phyloP scores from a whole-genome alignment of 2,888 invertebrate species.

The Bugula neritina region DNA sequence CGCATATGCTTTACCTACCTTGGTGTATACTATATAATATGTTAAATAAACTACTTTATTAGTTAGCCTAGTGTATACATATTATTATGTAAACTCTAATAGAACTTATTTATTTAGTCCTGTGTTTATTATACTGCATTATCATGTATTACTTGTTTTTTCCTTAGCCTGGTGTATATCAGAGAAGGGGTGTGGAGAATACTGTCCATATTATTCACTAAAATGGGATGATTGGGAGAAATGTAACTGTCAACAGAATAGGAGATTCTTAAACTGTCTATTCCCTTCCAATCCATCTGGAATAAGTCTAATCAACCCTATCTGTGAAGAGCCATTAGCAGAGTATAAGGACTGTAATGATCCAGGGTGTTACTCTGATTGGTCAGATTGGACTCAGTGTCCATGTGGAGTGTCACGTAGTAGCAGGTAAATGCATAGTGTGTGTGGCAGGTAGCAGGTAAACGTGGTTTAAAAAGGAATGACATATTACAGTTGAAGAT shows the following conservation, averaged over 20 bases:
- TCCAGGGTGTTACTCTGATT: constrained; percentile 10
- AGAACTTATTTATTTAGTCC: too few relatives aligned
- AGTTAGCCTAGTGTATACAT: too few relatives aligned
- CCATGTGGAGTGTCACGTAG: not conserved
- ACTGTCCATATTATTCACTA: not conserved
- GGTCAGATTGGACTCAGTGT: not conserved
- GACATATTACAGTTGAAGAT: too few relatives aligned
- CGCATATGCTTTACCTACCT: too few relatives aligned
- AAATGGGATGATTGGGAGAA: not conserved
- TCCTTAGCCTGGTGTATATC: not conserved
- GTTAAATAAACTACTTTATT: too few relatives aligned
- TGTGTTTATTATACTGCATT: too few relatives aligned
- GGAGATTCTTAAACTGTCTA: not conserved
- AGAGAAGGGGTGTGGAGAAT: not conserved
- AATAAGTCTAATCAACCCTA: not conserved
- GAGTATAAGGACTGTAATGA: not conserved
- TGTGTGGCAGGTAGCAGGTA: too few relatives aligned
- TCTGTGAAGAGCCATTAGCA: not conserved
- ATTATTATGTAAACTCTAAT: too few relatives aligned
- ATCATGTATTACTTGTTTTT: too few relatives aligned
- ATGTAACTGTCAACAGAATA: not conserved
- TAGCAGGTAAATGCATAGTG: too few relatives aligned
- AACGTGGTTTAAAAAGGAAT: too few relatives aligned
- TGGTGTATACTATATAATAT: too few relatives aligned
- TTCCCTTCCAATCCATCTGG: not conserved